Evolutionary conservation across 2,888 invertebrate genomes (phyloP).

Genomic region (Cyclophora punctaria): DNA sequence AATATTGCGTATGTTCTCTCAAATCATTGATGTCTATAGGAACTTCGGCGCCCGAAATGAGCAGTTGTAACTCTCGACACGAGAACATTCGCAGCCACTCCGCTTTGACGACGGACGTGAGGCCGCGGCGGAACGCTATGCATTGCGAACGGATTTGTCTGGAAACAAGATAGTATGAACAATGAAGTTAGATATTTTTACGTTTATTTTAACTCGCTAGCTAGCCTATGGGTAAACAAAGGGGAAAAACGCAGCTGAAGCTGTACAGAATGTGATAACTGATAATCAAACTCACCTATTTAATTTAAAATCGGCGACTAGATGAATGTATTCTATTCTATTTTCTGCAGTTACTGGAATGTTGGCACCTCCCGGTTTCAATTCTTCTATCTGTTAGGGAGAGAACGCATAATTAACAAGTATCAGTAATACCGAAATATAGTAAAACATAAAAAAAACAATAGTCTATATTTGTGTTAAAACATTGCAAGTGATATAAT

Average conservation of each 20-base stretch:
- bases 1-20: constrained; percentile 89
- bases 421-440: no score
- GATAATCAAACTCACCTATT: constrained; percentile 75
- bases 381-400: constrained; percentile 81
- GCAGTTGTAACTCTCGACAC: constrained; percentile 92
- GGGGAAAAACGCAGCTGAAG: no score
- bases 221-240: no score
- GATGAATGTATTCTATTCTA: constrained; percentile 96
- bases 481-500: no score
- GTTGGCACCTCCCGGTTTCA: constrained; percentile 92
- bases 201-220: no score
- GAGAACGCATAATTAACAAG: no score
- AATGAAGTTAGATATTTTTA: no score
- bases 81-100: constrained; percentile 96
- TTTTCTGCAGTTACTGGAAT: constrained; percentile 94
- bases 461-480: no score
- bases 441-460: no score
- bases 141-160: constrained; percentile 90
- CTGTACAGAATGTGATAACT: not conserved
- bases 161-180: not conserved
- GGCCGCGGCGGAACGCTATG: constrained; percentile 89
- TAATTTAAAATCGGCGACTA: constrained; percentile 96
- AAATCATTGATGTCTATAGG: constrained; percentile 95
- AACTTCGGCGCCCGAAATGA: constrained; percentile 96
- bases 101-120: constrained; percentile 91